Evolutionary conservation across 2,113 vertebrate genomes (phyloP).

Genomic region (Lontra canadensis): DNA sequence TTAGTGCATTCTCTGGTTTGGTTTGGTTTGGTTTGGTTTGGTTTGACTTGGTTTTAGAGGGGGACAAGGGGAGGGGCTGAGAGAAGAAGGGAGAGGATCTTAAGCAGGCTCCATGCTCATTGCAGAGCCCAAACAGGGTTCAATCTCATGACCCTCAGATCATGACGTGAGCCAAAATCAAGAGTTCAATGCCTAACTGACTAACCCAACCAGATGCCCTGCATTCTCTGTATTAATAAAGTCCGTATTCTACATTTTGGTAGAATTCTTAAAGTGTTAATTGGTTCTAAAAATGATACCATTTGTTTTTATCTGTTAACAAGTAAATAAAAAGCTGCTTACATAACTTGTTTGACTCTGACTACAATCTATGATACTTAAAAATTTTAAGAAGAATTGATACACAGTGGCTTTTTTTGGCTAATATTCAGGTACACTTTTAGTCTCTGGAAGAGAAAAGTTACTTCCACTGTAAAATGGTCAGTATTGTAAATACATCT

Average conservation of each 20-base stretch:
- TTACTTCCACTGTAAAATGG: conserved; percentile 78
- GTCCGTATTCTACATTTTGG: conserved; percentile 27
- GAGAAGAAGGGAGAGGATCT: neutral
- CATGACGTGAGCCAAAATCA: neutral
- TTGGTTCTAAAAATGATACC: conserved; percentile 50
- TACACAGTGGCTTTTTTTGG: conserved; percentile 55
- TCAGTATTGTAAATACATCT: conserved; percentile 75
- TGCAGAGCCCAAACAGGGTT: neutral
- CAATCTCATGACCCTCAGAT: neutral
- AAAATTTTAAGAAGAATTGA: conserved; percentile 52
- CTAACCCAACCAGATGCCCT: neutral
- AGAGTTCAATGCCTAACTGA: neutral
- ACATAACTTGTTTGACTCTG: neutral
- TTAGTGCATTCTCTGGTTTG: neutral
- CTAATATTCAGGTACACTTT: conserved; percentile 69
- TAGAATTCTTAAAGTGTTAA: neutral
- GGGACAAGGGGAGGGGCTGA: neutral
- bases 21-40: neutral
- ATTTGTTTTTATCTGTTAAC: conserved; percentile 13
- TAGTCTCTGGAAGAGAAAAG: conserved; percentile 71
- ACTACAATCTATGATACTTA: conserved; percentile 37
- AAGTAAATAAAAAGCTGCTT: conserved; percentile 59
- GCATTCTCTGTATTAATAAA: conserved; percentile 34
- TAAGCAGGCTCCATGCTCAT: neutral
- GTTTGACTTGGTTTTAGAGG: neutral